These are phyloP conservation scores for Hormaphis cornu DNA, from an alignment of 1,140 invertebrate genomes.

Conservation along the genomic window DNA sequence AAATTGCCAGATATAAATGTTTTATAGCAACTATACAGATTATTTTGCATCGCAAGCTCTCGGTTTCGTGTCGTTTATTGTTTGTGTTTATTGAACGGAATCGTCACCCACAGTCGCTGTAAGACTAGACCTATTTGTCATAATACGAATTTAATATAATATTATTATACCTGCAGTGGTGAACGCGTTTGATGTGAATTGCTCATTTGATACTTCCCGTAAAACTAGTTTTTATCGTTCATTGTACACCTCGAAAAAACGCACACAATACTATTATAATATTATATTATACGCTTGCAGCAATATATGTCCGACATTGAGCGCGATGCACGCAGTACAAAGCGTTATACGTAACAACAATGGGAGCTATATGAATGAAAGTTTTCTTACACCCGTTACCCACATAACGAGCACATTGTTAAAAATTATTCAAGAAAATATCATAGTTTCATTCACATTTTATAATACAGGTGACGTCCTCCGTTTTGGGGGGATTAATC, in stretches of 20 bases:
- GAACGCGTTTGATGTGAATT: background rate
- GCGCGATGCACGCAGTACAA: background rate
- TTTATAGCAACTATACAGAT: too few species aligned
- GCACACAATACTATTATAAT: background rate
- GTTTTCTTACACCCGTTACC: background rate
- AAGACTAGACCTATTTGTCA: background rate
- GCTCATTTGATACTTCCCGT: conserved; percentile 15
- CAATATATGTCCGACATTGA: background rate
- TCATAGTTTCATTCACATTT: background rate
- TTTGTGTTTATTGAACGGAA: too few species aligned
- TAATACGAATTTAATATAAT: background rate
- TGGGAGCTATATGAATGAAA: background rate
- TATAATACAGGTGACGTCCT: too few species aligned
- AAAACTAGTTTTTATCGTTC: conserved; percentile 4
- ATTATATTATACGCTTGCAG: background rate
- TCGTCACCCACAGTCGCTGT: too few species aligned
- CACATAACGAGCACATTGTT: too few species aligned
- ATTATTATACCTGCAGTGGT: too few species aligned
- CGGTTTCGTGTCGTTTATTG: too few species aligned
- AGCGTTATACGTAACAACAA: background rate
- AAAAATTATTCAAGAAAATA: background rate
- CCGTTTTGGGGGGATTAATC: too few species aligned
- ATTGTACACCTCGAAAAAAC: background rate
- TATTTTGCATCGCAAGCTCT: too few species aligned
- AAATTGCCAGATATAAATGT: too few species aligned